Conservation (phyloP, 2,113 vertebrate species). For the Solea solea region DNA sequence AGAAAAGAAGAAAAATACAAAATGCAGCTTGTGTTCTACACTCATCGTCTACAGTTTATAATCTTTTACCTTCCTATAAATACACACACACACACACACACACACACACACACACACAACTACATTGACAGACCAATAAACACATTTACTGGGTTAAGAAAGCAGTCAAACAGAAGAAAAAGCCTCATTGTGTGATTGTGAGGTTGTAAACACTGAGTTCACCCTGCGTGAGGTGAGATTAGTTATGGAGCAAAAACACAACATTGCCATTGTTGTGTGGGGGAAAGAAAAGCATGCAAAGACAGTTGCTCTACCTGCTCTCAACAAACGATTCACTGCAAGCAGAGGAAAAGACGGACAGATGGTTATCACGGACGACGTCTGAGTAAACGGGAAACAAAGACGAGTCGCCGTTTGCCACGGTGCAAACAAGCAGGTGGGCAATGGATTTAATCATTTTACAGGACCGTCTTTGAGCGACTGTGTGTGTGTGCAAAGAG, state of each 20-base stretch:
- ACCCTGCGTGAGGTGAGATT: background rate
- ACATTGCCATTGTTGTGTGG: background rate
- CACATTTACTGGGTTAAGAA: background rate
- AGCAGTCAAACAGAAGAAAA: background rate
- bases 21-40: too few species aligned
- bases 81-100: background rate
- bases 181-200: background rate
- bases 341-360: constrained; percentile 29
- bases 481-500: background rate
- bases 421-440: constrained; percentile 59
- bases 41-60: too few species aligned
- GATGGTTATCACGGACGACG: constrained; percentile 27
- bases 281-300: constrained; percentile 1
- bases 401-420: constrained; percentile 20
- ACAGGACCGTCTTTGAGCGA: constrained; percentile 9
- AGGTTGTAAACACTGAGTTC: background rate
- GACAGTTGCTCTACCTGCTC: constrained; percentile 21
- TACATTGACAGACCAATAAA: background rate
- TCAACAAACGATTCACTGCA: constrained; percentile 16
- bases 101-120: constrained; percentile 8
- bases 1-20: constrained; percentile 2
- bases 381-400: constrained; percentile 47
- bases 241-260: constrained; percentile 1
- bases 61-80: too few species aligned
- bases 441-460: constrained; percentile 43